These are phyloP conservation scores for Ophioninae sp. DNA, from an alignment of 2,888 invertebrate genomes.

Conservation along the genomic window DNA sequence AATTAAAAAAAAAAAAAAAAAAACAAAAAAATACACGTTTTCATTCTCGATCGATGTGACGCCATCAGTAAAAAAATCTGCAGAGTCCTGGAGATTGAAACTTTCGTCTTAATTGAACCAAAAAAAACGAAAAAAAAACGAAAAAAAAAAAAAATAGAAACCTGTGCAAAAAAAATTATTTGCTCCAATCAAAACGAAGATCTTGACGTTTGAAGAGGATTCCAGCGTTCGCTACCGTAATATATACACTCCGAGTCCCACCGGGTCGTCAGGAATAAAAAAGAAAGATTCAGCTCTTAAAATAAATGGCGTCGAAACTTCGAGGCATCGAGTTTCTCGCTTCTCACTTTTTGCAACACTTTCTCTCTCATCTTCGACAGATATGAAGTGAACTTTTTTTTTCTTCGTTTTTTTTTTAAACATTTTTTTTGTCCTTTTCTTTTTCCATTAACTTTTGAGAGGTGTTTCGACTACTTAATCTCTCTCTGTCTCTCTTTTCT, in stretches of 20 bases:
- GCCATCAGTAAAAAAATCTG: not conserved
- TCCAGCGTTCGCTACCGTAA: slow-evolving; percentile 34
- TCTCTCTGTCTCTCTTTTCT: slow-evolving; percentile 46
- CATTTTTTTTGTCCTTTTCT: too few relatives aligned
- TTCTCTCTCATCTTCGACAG: slow-evolving; percentile 33
- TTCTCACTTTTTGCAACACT: slow-evolving; percentile 43
- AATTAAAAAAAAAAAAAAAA: too few relatives aligned
- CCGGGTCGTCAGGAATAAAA: slow-evolving; percentile 16
- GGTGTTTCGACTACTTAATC: slow-evolving; percentile 72
- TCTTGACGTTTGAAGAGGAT: slow-evolving; percentile 9
- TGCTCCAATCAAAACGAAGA: slow-evolving; percentile 16
- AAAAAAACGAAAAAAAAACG: slow-evolving; percentile 11
- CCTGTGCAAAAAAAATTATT: not conserved
- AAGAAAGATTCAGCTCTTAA: slow-evolving; percentile 57
- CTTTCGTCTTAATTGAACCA: not conserved
- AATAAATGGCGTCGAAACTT: slow-evolving; percentile 64
- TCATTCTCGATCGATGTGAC: not conserved
- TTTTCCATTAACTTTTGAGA: slow-evolving; percentile 69
- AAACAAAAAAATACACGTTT: not conserved
- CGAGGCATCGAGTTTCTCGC: slow-evolving; percentile 45
- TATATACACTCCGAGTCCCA: slow-evolving; percentile 24
- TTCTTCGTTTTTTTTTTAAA: too few relatives aligned
- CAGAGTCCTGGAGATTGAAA: not conserved
- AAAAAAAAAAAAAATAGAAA: slow-evolving; percentile 5
- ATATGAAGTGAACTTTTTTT: slow-evolving; percentile 42